Evolutionary conservation across 2,113 vertebrate genomes (phyloP), one percentile per base, ranked within the genome.

Genomic region (Natator depressus): DNA sequence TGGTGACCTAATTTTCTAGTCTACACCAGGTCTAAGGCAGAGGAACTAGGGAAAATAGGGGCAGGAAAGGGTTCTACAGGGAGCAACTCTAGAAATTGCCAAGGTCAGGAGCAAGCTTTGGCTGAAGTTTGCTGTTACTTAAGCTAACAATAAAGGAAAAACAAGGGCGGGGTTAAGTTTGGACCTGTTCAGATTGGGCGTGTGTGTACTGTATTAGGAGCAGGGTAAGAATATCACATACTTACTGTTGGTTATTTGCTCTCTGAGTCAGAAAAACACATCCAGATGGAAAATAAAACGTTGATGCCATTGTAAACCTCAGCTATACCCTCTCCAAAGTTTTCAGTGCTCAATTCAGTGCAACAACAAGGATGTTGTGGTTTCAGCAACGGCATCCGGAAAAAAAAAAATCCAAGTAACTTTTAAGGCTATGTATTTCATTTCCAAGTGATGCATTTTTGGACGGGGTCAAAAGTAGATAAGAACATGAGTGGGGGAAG

Each of bases 21-120:
- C 14, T 69, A n/a, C 8, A 69, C 16, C 62, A n/a, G 8, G 62
- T n/a, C 91, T 91, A 78, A 79, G 65, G 25, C 80, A 38, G 85
- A 75, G 35, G 50, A 49, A 62, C 65, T 80, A 50, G 6, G 62
- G 62, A 35, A 57, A 31, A 16, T n/a, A 35, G 29, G 38, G 82
- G 53, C 81, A 82, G 51, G 89, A 89, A 35, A 46, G 72, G 35
- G 38, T 69, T 69, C 31, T 76, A 25, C 10, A 13, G 10, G 31
- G 31, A 47, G 78, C 93, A 91, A 84, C 88, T 8, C 88, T 82
- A 88, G 93, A 94, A 92, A 92, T 78, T 84, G 53, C 22, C 76
- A 75, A 87, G 81, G 3, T 86, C 46, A 3, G 19, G n/a, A 89
- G 57, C 91, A 88, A 94, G 95, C 95, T 88, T 72, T 86, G 51